Percentiles rank a stretch among this genome's conserved stretches.
Conservation (phyloP, 2,113 vertebrate genomes). For the Phaethornis superciliosus region DNA sequence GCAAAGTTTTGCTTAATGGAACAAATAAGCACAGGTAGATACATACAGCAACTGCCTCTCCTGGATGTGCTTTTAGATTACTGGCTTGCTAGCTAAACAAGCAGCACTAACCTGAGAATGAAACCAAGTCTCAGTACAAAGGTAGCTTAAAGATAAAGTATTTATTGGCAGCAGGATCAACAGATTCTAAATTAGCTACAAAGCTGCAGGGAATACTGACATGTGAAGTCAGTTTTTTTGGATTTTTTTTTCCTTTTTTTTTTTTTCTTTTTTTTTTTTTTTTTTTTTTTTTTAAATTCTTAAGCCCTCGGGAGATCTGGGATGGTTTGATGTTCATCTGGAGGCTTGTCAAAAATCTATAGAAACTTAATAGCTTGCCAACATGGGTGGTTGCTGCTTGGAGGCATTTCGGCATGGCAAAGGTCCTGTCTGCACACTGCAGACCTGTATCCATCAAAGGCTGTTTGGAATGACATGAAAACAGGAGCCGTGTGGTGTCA, state of each 20-base stretch:
- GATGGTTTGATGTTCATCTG: constrained; percentile 63
- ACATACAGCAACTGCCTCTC: background rate
- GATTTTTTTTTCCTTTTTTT: no score
- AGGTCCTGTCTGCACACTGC: constrained; percentile 9
- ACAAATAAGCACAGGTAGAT: background rate
- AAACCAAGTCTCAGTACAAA: constrained; percentile 8
- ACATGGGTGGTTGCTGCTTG: constrained; percentile 61
- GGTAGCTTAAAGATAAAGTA: constrained; percentile 48
- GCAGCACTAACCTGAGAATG: background rate
- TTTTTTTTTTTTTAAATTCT: background rate
- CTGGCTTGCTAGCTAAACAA: background rate
- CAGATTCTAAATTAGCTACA: constrained; percentile 66
- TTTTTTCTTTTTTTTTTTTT: no score
- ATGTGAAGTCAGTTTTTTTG: background rate
- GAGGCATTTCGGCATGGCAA: constrained; percentile 58
- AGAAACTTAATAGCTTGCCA: constrained; percentile 65
- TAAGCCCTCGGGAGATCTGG: constrained; percentile 39
- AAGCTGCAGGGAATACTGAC: constrained; percentile 53
- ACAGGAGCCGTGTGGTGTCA: background rate
- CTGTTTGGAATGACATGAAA: constrained; percentile 54
- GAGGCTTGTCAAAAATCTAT: constrained; percentile 55
- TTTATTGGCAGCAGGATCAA: constrained; percentile 67
- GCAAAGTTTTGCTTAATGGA: background rate
- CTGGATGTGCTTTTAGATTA: background rate
- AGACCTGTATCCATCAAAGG: constrained; percentile 17